Evolutionary conservation across 2,797 vertebrate genomes (phyloP).

Genomic region (Lacerta agilis): DNA sequence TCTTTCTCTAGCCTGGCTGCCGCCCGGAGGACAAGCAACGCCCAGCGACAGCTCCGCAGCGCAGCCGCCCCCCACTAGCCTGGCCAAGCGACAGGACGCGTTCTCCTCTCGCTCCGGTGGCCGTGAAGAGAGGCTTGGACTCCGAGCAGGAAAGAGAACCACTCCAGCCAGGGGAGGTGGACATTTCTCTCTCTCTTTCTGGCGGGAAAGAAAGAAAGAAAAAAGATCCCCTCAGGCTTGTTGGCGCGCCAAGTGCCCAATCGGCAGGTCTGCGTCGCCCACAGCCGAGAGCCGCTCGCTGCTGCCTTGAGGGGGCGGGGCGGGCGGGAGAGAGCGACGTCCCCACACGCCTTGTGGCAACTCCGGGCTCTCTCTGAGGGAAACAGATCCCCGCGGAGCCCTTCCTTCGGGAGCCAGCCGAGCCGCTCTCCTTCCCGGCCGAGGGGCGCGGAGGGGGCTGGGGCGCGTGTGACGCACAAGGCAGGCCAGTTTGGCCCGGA

Average conservation of each 20-base stretch:
- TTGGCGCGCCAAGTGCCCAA: too few relatives aligned
- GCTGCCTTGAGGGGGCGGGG: not conserved
- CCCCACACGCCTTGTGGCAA: too few relatives aligned
- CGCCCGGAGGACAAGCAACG: not conserved
- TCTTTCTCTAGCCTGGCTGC: not conserved
- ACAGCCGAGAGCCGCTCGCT: not conserved
- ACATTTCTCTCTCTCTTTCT: too few relatives aligned
- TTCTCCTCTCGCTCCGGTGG: not conserved
- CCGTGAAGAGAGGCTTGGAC: too few relatives aligned
- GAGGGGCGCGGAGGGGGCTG: not conserved
- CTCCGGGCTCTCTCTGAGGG: not conserved
- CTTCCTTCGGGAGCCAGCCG: not conserved
- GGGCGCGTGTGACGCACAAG: not conserved
- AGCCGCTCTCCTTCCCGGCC: not conserved
- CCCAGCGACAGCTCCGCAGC: constrained; percentile 33
- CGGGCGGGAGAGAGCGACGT: not conserved
- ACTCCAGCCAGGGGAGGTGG: too few relatives aligned
- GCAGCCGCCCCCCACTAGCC: not conserved
- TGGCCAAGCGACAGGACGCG: too few relatives aligned
- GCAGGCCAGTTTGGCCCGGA: not conserved
- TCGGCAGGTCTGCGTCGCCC: too few relatives aligned
- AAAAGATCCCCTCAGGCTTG: too few relatives aligned
- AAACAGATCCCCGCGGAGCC: not conserved
- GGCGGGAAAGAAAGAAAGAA: too few relatives aligned
- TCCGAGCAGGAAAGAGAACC: too few relatives aligned